Conservation (phyloP, 2,797 vertebrate species). For the Xiphophorus birchmanni region DNA sequence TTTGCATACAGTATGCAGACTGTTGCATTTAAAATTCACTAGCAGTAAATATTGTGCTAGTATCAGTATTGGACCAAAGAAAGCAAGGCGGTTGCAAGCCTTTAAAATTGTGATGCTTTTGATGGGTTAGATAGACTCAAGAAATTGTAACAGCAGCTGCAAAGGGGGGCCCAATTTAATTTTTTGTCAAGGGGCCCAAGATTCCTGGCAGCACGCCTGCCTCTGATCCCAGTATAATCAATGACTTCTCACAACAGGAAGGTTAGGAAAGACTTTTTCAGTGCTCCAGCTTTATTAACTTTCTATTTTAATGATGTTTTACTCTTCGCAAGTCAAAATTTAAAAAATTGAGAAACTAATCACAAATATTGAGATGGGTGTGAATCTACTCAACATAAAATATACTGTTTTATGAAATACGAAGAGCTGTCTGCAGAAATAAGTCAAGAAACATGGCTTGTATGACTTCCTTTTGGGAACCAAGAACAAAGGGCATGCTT, state of each 20-base stretch:
- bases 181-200: no score
- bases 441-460: slow-evolving; percentile 26
- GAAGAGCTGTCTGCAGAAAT: slow-evolving; percentile 14
- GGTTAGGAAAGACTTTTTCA: background rate
- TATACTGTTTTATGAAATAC: slow-evolving; percentile 7
- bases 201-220: no score
- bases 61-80: no score
- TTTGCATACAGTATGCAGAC: no score
- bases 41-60: no score
- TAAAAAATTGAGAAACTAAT: background rate
- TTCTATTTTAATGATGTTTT: background rate
- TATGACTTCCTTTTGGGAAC: slow-evolving; percentile 43
- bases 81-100: no score
- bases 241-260: background rate
- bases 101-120: no score
- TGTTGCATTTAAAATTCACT: no score
- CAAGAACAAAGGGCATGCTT: slow-evolving; percentile 33
- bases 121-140: no score
- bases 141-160: no score
- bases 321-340: background rate
- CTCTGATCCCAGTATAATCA: background rate
- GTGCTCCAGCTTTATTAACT: background rate
- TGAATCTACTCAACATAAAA: background rate
- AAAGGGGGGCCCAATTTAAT: no score
- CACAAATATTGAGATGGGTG: background rate